Evolutionary conservation across 2,888 invertebrate genomes (phyloP).

Genomic region (Augiades crinisus): DNA sequence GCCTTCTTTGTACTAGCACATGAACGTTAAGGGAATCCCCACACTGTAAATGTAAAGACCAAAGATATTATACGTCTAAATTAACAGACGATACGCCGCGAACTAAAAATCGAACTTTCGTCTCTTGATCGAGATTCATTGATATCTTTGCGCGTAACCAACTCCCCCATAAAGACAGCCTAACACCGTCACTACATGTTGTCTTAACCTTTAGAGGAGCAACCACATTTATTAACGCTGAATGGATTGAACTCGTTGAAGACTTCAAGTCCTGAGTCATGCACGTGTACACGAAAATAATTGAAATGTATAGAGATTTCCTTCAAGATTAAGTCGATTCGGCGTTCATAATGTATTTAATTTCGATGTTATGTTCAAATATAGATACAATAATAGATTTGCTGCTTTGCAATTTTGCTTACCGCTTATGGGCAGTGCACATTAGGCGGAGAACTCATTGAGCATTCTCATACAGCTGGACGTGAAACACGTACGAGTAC

Average conservation of each 20-base stretch:
- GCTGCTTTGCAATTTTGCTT: slow-evolving; percentile 2
- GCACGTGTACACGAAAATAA: too few species aligned
- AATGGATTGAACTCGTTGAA: neutral
- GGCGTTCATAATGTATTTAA: neutral
- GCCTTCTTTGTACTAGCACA: neutral
- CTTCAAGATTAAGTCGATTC: neutral
- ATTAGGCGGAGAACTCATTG: too few species aligned
- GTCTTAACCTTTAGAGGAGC: neutral
- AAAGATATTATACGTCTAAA: too few species aligned
- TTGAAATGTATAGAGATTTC: too few species aligned
- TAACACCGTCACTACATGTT: neutral
- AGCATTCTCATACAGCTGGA: too few species aligned
- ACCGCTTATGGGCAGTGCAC: too few species aligned
- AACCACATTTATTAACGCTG: neutral
- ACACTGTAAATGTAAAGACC: too few species aligned
- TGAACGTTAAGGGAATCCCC: neutral
- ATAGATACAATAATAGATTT: neutral
- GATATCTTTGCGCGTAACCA: neutral
- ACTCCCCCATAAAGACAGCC: too few species aligned
- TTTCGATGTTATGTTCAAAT: neutral
- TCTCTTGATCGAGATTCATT: too few species aligned
- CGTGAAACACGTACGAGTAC: too few species aligned
- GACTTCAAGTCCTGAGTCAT: neutral
- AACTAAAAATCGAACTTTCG: too few species aligned
- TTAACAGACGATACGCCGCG: too few species aligned